phyloP scores from a whole-genome alignment of 1,140 invertebrate species.

The Scaptomyza graminum region DNA sequence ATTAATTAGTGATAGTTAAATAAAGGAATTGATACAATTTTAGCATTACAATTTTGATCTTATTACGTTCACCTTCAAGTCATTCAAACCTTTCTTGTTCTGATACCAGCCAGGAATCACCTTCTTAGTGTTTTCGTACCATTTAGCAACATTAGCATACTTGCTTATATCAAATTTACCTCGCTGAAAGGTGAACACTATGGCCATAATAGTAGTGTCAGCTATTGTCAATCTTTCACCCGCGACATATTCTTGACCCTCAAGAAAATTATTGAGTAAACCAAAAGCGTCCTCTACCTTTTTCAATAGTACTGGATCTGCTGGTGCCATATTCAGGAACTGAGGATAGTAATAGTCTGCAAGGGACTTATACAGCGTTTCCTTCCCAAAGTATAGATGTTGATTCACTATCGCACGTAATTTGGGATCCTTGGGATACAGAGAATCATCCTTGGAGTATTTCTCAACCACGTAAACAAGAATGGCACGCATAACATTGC shows the following conservation, averaged over 20 bases:
- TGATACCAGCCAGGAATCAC: constrained; percentile 55
- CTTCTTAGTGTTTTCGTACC: constrained; percentile 52
- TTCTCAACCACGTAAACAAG: constrained; percentile 63
- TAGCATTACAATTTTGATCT: not conserved
- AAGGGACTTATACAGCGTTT: constrained; percentile 83
- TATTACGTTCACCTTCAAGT: not conserved
- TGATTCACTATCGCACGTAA: constrained; percentile 85
- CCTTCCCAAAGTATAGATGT: constrained; percentile 86
- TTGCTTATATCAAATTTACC: constrained; percentile 40
- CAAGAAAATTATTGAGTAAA: constrained; percentile 44
- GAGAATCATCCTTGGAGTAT: constrained; percentile 83
- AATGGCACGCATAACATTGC: constrained; percentile 84
- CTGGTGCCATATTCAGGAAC: constrained; percentile 30
- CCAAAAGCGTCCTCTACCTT: constrained; percentile 38
- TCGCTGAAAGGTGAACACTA: constrained; percentile 43
- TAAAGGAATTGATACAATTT: not conserved
- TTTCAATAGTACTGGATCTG: constrained; percentile 30
- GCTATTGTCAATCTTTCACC: constrained; percentile 47
- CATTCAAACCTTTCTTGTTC: constrained; percentile 17
- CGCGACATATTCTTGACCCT: constrained; percentile 51
- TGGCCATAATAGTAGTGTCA: constrained; percentile 52
- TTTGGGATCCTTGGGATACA: constrained; percentile 86
- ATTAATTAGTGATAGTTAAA: not conserved
- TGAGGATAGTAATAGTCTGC: constrained; percentile 47
- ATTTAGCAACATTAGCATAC: constrained; percentile 45